A percentile compares a stretch with the other conserved stretches of the same genome.
These are phyloP conservation scores for Centrocercus urophasianus DNA, from an alignment of 2,113 vertebrate species.

Conservation along the genomic window DNA sequence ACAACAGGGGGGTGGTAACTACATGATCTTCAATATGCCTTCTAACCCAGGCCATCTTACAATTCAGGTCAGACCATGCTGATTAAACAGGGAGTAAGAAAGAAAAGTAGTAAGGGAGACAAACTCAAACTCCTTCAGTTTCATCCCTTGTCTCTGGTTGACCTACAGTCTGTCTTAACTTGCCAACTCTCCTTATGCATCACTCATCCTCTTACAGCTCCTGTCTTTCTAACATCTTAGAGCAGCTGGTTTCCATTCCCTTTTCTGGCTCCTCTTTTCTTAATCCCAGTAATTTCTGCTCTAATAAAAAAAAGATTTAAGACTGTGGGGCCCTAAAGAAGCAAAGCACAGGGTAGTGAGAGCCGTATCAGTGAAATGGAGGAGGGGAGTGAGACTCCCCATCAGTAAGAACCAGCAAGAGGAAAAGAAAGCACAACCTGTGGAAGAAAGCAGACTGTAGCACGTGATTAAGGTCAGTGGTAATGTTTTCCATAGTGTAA, in stretches of 20 bases:
- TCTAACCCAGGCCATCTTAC: neutral
- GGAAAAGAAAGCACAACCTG: neutral
- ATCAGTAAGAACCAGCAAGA: neutral
- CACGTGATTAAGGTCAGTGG: neutral
- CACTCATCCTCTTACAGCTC: conserved; percentile 4
- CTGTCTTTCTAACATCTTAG: conserved; percentile 34
- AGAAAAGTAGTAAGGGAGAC: neutral
- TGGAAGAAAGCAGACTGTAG: neutral
- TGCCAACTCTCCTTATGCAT: neutral
- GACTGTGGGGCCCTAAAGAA: conserved; percentile 25
- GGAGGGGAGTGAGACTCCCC: neutral
- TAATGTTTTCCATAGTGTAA: neutral
- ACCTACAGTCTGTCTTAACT: conserved; percentile 16
- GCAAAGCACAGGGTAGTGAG: neutral
- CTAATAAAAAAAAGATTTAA: conserved; percentile 27
- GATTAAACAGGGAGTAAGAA: neutral
- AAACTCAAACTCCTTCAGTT: neutral
- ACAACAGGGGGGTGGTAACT: neutral
- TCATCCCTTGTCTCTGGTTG: neutral
- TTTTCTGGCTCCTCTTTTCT: conserved; percentile 51
- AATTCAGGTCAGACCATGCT: neutral
- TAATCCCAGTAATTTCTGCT: conserved; percentile 46
- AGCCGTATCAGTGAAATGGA: neutral
- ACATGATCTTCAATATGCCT: neutral
- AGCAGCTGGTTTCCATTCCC: conserved; percentile 66